Conservation (phyloP, 2,888 invertebrate species). For the Aspidapion aeneum region DNA sequence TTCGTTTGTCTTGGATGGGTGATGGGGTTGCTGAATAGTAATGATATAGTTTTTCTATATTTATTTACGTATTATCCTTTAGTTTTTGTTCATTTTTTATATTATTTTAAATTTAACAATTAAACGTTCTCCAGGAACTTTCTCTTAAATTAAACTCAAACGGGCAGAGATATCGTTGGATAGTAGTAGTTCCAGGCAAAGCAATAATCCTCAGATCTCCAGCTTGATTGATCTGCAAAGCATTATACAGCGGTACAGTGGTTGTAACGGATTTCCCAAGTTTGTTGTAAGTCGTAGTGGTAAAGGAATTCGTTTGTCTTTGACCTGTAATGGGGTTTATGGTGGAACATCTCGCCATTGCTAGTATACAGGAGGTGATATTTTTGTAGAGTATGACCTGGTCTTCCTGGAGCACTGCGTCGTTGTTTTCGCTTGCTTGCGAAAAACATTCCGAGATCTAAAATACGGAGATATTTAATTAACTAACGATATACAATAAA, state of each 20-base stretch:
- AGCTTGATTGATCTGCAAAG: constrained; percentile 54
- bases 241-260: constrained; percentile 48
- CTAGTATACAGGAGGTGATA: constrained; percentile 63
- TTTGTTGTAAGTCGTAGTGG: constrained; percentile 34
- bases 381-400: constrained; percentile 58
- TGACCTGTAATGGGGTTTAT: constrained; percentile 66
- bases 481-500: too few species aligned
- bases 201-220: constrained; percentile 56
- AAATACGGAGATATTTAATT: constrained; percentile 6
- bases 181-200: constrained; percentile 52
- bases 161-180: constrained; percentile 55
- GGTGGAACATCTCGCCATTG: constrained; percentile 58
- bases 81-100: too few species aligned
- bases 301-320: constrained; percentile 51
- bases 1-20: constrained; percentile 60
- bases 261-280: constrained; percentile 37
- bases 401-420: constrained; percentile 51
- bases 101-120: too few species aligned
- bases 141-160: constrained; percentile 52
- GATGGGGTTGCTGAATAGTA: constrained; percentile 63
- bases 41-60: too few species aligned
- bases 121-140: constrained; percentile 38
- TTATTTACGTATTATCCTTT: too few species aligned
- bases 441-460: constrained; percentile 55
- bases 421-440: constrained; percentile 52